phyloP scores from a whole-genome alignment of 2,888 invertebrate species.

The Tetheella fluctuosa region DNA sequence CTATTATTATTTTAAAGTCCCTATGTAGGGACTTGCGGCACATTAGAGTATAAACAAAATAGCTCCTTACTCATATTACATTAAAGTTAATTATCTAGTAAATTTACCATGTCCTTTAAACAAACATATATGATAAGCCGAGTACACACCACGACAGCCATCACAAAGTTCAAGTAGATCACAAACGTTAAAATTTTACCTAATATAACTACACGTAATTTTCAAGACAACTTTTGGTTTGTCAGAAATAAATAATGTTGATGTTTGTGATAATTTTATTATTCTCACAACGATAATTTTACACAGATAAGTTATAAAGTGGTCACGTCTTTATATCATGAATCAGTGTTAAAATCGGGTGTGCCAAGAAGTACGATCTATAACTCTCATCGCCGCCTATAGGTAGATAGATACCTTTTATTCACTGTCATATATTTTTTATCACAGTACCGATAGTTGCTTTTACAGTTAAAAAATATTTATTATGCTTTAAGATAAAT shows the following conservation, averaged over 20 bases:
- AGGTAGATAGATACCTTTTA: no score
- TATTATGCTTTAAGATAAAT: not conserved
- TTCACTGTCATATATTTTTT: not conserved
- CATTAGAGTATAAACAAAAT: constrained; percentile 23
- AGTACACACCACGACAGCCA: not conserved
- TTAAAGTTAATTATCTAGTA: not conserved
- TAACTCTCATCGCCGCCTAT: not conserved
- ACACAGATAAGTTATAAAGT: not conserved
- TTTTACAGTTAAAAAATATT: no score
- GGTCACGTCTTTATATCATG: not conserved
- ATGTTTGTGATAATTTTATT: not conserved
- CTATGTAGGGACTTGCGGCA: constrained; percentile 34
- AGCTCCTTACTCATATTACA: constrained; percentile 11
- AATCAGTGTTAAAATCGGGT: not conserved
- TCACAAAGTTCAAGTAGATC: not conserved
- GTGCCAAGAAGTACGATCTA: not conserved
- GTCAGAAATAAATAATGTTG: not conserved
- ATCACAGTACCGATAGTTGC: not conserved
- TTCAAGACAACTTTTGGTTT: not conserved
- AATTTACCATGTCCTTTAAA: not conserved
- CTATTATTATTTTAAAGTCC: constrained; percentile 36
- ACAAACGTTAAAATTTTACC: not conserved
- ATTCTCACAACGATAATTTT: not conserved
- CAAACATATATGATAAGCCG: not conserved
- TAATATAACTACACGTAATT: not conserved